A percentile compares a stretch with the other conserved stretches of the same genome.
phyloP scores from a whole-genome alignment of 2,888 invertebrate genomes.

The Pterobdella sp. region DNA sequence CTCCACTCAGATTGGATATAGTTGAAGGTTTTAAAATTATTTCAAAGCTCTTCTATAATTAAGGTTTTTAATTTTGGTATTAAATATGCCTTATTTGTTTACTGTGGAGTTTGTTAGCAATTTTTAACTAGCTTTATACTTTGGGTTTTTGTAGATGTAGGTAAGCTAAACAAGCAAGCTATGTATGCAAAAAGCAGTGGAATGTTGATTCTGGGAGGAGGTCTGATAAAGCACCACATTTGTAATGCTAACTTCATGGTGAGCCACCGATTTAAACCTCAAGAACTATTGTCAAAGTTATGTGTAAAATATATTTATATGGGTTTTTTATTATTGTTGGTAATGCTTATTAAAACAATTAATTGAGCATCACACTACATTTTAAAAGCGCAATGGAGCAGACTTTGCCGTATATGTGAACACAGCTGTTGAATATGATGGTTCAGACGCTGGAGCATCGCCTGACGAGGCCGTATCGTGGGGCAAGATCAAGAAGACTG shows the following conservation, averaged over 20 bases:
- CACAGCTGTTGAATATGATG: conserved; percentile 90
- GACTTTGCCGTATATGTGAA: conserved; percentile 91
- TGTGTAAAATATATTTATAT: not conserved
- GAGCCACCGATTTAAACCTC: conserved; percentile 38
- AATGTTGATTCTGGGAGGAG: conserved; percentile 91
- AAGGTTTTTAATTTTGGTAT: too few species aligned
- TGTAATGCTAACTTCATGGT: conserved; percentile 98
- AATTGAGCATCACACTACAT: too few species aligned
- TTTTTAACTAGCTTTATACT: too few species aligned
- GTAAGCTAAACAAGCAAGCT: conserved; percentile 82
- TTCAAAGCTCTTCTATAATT: too few species aligned
- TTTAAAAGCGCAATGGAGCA: conserved; percentile 80
- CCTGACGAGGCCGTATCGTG: conserved; percentile 98
- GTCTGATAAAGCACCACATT: conserved; percentile 95
- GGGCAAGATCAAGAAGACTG: conserved; percentile 87
- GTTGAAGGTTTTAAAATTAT: conserved; percentile 61
- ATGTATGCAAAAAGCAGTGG: conserved; percentile 87
- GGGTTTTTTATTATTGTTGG: not conserved
- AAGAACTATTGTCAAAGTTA: not conserved
- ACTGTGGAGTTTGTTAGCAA: too few species aligned
- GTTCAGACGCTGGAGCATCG: conserved; percentile 87
- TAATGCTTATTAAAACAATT: too few species aligned
- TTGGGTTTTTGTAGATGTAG: conserved; percentile 60
- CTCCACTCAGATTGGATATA: conserved; percentile 86
- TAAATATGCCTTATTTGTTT: too few species aligned